Base-by-base conservation (phyloP, 1,140 invertebrate genomes). In the Lepidurus couesii region DNA sequence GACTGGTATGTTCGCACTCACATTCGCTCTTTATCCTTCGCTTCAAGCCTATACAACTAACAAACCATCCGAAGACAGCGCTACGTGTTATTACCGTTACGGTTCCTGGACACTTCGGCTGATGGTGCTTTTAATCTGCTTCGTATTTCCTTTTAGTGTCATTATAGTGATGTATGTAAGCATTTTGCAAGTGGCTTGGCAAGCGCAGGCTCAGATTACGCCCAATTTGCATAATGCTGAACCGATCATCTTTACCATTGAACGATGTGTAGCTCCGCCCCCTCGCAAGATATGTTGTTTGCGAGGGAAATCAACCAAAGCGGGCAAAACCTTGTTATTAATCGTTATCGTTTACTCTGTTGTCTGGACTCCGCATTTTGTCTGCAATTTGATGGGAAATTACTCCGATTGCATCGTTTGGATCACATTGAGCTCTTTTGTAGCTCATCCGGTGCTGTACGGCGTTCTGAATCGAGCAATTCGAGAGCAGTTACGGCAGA, bases 381-480 rank as follows among this genome's bases (percentile, higher is more conserved):
- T 5, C 11, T 43, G 53, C 43, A 44, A n/a, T 9, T 13, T 75
- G 13, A 47, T 42, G 26, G 44, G 53, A 16, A 7, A 47, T 79
- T 44, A 44, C 16, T 34, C 74, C 10, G 42, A 45, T 11, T 26
- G 42, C n/a, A 26, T 75, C 11, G 45, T 75, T 11, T 79, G 78
- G 78, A 24, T 79, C 10, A 75, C 75, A n/a, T 75, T 75, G 42
- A 21, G 44, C 11, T 79, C 78, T 11, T 75, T 79, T n/a, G 44
- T 74, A 44, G 43, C 75, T 21, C 75, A 79, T 74, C 73, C 73
- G 26, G 16, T 79, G n/a, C 34, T 79, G 6, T 79, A 79, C 44
- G 78, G 78, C 13, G 10, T 79, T 9, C 34, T 79, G 73, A 79
- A 79, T n/a, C 73, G 78, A 16, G 78, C 78, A 16, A 45, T 79